Evolutionary conservation across 2,113 vertebrate species (phyloP).

Genomic region (Tachuris rubrigastra): DNA sequence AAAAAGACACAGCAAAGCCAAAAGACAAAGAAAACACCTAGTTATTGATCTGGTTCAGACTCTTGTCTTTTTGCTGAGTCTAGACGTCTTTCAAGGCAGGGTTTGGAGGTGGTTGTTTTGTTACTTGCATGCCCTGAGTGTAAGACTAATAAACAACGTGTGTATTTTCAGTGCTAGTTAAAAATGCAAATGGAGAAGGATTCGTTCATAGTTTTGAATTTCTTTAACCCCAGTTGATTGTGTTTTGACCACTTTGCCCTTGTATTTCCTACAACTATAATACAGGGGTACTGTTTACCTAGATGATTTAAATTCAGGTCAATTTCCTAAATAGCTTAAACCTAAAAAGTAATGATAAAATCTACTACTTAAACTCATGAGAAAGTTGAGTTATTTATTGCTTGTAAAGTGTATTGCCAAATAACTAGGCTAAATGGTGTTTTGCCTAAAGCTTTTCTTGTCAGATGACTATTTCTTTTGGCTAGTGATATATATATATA

Average conservation of each 20-base stretch:
- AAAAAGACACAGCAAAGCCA: background rate
- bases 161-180: background rate
- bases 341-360: background rate
- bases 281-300: background rate
- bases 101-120: background rate
- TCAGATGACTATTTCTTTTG: constrained; percentile 34
- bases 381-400: constrained; percentile 11
- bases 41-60: background rate
- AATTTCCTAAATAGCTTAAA: background rate
- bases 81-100: background rate
- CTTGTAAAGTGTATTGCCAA: background rate
- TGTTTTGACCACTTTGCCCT: background rate
- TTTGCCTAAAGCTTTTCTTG: background rate
- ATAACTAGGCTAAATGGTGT: background rate
- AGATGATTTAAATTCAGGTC: background rate
- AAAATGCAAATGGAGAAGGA: background rate
- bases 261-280: background rate
- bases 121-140: background rate
- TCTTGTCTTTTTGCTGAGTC: background rate
- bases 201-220: background rate
- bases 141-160: background rate
- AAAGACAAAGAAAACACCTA: background rate
- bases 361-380: background rate
- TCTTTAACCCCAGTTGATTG: background rate
- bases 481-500: background rate